Conservation (phyloP, 2,888 invertebrate genomes). For the Drosophila setosimentum region DNA sequence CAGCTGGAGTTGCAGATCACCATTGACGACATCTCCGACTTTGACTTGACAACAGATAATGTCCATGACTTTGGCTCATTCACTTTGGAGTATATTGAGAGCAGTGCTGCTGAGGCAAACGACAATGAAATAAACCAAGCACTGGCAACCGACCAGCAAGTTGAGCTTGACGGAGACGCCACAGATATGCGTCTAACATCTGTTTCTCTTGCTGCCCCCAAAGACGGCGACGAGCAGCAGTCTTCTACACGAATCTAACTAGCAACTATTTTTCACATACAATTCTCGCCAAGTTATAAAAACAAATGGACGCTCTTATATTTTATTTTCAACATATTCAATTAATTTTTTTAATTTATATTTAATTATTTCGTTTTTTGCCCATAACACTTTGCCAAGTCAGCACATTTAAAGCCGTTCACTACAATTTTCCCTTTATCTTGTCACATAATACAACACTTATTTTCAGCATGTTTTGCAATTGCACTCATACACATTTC, state of each 20-base stretch:
- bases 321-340: not conserved
- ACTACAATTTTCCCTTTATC: not conserved
- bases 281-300: not conserved
- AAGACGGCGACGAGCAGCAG: not conserved
- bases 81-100: too few species aligned
- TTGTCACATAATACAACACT: constrained; percentile 6
- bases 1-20: rapidly evolving
- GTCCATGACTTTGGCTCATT: too few species aligned
- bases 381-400: constrained; percentile 25
- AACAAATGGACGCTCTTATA: not conserved
- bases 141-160: not conserved
- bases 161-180: not conserved
- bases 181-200: not conserved
- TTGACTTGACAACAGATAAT: too few species aligned
- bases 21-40: too few species aligned
- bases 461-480: constrained; percentile 16
- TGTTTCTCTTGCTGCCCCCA: constrained; percentile 1
- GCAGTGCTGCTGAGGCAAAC: not conserved
- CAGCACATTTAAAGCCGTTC: constrained; percentile 4
- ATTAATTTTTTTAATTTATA: not conserved
- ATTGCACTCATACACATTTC: constrained; percentile 19
- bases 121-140: constrained; percentile 39
- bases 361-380: too few species aligned
- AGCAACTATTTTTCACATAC: not conserved
- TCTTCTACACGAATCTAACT: not conserved